A percentile compares a stretch with the other conserved stretches of the same genome.
phyloP scores from a whole-genome alignment of 2,797 vertebrate species.

The Balearica regulorum region DNA sequence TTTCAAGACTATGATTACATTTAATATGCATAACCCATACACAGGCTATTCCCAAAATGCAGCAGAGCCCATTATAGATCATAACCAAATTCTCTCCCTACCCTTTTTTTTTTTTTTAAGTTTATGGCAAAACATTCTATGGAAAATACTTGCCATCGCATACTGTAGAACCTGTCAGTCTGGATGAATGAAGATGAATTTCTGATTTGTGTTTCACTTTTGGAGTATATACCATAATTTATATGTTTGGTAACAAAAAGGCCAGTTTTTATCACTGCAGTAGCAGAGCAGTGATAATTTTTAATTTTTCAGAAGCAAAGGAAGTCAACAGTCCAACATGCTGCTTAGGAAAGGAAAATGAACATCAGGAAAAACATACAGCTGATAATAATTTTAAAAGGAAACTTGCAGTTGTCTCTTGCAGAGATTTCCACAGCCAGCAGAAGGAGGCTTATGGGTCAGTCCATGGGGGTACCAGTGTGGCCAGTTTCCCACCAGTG shows the following conservation, averaged over 20 bases:
- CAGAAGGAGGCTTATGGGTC: background rate
- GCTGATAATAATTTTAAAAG: background rate
- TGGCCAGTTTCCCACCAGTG: accelerated
- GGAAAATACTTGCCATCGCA: background rate
- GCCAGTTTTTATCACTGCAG: background rate
- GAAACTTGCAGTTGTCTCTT: background rate
- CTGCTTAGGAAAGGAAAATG: background rate
- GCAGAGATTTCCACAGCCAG: background rate
- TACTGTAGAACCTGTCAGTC: background rate
- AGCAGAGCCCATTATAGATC: background rate
- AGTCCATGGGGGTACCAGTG: background rate
- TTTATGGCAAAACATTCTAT: background rate
- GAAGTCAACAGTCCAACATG: background rate
- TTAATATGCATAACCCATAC: background rate
- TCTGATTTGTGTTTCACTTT: background rate
- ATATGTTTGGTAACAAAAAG: background rate
- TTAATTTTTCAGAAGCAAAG: background rate
- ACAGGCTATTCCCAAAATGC: background rate
- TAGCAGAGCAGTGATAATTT: no score
- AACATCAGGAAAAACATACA: background rate
- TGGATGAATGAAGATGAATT: background rate
- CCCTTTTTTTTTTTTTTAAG: background rate
- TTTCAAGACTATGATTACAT: background rate
- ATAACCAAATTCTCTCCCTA: no score
- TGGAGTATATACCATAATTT: background rate